phyloP scores from a whole-genome alignment of 2,113 vertebrate genomes.

The Dasypus novemcinctus region DNA sequence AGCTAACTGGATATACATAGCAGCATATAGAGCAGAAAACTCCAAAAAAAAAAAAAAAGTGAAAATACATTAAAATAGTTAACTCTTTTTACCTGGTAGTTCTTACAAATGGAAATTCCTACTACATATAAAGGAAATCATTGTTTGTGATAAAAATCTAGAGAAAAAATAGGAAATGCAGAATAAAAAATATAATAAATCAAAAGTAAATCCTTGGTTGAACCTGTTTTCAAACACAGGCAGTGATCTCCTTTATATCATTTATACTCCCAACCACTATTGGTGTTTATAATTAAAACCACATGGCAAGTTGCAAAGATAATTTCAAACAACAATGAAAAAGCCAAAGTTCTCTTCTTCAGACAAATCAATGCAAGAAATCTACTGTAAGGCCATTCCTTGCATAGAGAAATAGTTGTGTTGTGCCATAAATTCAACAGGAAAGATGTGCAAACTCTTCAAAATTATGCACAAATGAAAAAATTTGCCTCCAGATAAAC shows the following conservation, averaged over 20 bases:
- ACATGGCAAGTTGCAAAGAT: slow-evolving; percentile 5
- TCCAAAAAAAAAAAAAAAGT: slow-evolving; percentile 48
- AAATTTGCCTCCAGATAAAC: background rate
- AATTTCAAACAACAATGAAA: slow-evolving; percentile 1
- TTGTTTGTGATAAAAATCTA: slow-evolving; percentile 70
- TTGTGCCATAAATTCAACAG: slow-evolving; percentile 67
- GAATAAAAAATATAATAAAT: slow-evolving; percentile 44
- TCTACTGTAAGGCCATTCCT: slow-evolving; percentile 64
- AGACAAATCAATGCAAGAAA: slow-evolving; percentile 55
- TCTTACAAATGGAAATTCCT: slow-evolving; percentile 65
- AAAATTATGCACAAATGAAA: slow-evolving; percentile 44
- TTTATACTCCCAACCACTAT: background rate
- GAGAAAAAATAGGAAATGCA: slow-evolving; percentile 67
- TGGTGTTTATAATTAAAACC: background rate
- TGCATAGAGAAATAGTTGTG: slow-evolving; percentile 76
- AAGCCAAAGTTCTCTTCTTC: slow-evolving; percentile 39
- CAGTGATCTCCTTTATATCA: slow-evolving; percentile 2
- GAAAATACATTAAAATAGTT: slow-evolving; percentile 63
- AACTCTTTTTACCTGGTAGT: slow-evolving; percentile 73
- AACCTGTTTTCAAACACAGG: background rate
- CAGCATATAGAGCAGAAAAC: slow-evolving; percentile 78
- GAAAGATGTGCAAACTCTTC: slow-evolving; percentile 45
- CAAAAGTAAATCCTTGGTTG: slow-evolving; percentile 31
- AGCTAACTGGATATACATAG: slow-evolving; percentile 67
- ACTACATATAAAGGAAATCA: slow-evolving; percentile 74